Conservation (phyloP, 1,140 invertebrate species). For the Ostrea denselamellosa region DNA sequence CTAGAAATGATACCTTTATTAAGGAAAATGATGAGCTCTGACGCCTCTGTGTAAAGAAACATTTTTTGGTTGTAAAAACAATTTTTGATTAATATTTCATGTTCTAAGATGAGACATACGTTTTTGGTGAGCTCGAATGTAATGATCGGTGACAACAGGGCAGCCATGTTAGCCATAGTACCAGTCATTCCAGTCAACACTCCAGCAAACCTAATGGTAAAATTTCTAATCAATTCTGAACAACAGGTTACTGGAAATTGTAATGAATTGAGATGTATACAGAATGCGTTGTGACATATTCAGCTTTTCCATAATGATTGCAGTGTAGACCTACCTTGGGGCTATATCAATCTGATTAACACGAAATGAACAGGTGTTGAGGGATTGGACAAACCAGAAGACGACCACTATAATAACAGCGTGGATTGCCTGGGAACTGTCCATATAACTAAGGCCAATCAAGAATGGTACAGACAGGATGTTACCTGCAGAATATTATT, state of each 20-base stretch:
- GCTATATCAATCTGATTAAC: slow-evolving; percentile 92
- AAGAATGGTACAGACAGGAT: slow-evolving; percentile 51
- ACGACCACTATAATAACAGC: slow-evolving; percentile 47
- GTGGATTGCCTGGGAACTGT: slow-evolving; percentile 12
- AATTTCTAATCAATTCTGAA: not conserved
- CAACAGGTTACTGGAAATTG: no score
- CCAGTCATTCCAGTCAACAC: slow-evolving; percentile 54
- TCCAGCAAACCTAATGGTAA: slow-evolving; percentile 56
- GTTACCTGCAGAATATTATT: slow-evolving; percentile 43
- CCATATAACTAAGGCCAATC: slow-evolving; percentile 50
- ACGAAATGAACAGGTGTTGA: slow-evolving; percentile 89
- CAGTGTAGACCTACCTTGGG: slow-evolving; percentile 80
- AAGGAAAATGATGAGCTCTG: no score
- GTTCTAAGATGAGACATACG: slow-evolving; percentile 47
- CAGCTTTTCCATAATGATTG: not conserved
- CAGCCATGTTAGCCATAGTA: slow-evolving; percentile 12
- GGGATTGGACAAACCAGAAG: slow-evolving; percentile 83
- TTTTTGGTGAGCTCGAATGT: slow-evolving; percentile 49
- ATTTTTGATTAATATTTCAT: no score
- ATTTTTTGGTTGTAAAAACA: not conserved
- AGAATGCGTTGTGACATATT: not conserved
- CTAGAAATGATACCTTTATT: no score
- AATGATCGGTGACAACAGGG: slow-evolving; percentile 46
- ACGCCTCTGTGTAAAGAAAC: no score
- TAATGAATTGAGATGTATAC: no score